Conservation (phyloP, 2,113 vertebrate genomes). For the Plotosus lineatus region DNA sequence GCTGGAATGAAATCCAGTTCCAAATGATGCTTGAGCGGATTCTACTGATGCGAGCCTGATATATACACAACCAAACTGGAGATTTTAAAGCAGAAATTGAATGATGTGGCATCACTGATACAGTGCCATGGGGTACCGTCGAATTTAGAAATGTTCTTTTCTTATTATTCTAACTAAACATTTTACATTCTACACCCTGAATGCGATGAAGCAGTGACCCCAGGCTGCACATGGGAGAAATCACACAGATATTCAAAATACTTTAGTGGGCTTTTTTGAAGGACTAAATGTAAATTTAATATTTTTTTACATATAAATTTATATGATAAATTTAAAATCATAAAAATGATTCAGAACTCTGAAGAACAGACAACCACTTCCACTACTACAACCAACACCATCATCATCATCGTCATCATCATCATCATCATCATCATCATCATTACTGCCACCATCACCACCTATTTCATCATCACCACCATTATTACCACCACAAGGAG, state of each 20-base stretch:
- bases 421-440: too few species aligned
- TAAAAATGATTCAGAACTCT: too few species aligned
- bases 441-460: too few species aligned
- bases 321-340: too few species aligned
- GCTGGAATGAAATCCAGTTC: background rate
- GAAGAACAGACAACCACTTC: too few species aligned
- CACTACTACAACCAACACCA: too few species aligned
- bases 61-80: background rate
- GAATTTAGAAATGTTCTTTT: background rate
- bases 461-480: too few species aligned
- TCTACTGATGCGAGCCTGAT: background rate
- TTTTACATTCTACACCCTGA: background rate
- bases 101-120: background rate
- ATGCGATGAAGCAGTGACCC: background rate
- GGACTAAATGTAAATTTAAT: too few species aligned
- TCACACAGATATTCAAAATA: background rate
- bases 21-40: background rate
- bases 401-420: too few species aligned
- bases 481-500: too few species aligned
- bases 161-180: background rate
- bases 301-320: too few species aligned
- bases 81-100: background rate
- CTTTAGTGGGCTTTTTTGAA: too few species aligned
- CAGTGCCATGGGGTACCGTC: background rate
- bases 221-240: background rate